Conservation (phyloP, 2,888 invertebrate genomes). For the Pseudeuparius sepicola region DNA sequence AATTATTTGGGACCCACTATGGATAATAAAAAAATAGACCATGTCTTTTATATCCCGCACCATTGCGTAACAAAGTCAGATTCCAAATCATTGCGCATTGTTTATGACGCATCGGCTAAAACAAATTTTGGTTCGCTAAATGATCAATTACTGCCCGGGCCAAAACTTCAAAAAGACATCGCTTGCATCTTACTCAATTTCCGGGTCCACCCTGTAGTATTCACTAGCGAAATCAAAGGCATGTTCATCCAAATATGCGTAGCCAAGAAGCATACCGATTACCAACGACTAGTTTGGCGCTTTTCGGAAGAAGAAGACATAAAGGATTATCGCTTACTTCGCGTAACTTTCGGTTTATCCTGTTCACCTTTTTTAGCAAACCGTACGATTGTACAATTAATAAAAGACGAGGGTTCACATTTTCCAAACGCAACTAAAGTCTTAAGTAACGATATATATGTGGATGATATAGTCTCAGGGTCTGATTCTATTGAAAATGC, state of each 20-base stretch:
- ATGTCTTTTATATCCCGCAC: conserved; percentile 24
- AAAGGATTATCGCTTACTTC: conserved; percentile 4
- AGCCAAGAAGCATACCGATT: conserved; percentile 6
- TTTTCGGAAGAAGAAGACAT: conserved; percentile 8
- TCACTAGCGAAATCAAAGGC: conserved; percentile 8
- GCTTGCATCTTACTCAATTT: conserved; percentile 10
- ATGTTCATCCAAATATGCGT: conserved; percentile 12
- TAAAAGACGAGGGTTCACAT: conserved; percentile 1
- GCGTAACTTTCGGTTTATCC: conserved; percentile 10
- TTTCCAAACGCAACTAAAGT: conserved; percentile 8
- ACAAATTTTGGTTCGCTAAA: conserved; percentile 16
- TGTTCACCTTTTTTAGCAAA: conserved; percentile 9
- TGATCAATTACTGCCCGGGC: conserved; percentile 8
- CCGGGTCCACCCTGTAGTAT: conserved; percentile 4
- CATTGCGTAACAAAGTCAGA: conserved; percentile 21
- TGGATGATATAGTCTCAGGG: conserved; percentile 11
- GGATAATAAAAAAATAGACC: conserved; percentile 1
- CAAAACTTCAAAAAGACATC: conserved; percentile 10
- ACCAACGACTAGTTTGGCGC: conserved; percentile 8
- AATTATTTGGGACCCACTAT: conserved; percentile 13
- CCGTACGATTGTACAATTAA: conserved; percentile 8
- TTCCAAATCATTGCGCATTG: conserved; percentile 21
- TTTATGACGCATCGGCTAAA: conserved; percentile 22
- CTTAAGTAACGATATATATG: conserved; percentile 8
- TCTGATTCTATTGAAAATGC: conserved; percentile 1